Evolutionary conservation across 2,888 invertebrate genomes (phyloP).

Genomic region (Melanostoma scalare): DNA sequence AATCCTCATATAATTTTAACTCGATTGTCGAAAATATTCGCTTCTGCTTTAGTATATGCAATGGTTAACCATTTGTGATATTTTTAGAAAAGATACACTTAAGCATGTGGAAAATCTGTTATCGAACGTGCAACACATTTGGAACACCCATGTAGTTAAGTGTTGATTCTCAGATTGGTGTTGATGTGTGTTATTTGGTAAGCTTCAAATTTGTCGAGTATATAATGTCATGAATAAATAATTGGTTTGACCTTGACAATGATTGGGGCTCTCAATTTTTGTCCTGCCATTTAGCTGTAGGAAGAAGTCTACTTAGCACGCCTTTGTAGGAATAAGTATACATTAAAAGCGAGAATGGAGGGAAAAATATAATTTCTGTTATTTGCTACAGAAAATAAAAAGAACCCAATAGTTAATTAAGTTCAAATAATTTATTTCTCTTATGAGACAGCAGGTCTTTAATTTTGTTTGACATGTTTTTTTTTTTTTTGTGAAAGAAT

Average conservation of each 20-base stretch:
- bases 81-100: slow-evolving; percentile 24
- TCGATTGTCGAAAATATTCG: background rate
- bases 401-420: no score
- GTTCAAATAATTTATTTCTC: no score
- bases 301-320: background rate
- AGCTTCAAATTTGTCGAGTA: background rate
- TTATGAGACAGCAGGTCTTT: no score
- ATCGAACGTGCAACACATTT: slow-evolving; percentile 20
- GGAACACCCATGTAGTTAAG: slow-evolving; percentile 13
- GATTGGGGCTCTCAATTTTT: background rate
- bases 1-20: slow-evolving; percentile 20
- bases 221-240: slow-evolving; percentile 13
- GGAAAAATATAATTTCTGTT: no score
- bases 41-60: slow-evolving; percentile 4
- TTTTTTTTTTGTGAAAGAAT: no score
- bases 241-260: slow-evolving; percentile 13
- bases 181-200: slow-evolving; percentile 27
- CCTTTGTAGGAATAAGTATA: background rate
- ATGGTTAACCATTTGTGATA: slow-evolving; percentile 18
- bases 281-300: background rate
- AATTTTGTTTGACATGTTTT: no score
- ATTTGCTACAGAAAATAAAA: no score
- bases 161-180: background rate
- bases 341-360: no score
- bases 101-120: background rate